Base-by-base conservation (phyloP, 2,888 invertebrate species). In the Drosophila bunnanda region DNA sequence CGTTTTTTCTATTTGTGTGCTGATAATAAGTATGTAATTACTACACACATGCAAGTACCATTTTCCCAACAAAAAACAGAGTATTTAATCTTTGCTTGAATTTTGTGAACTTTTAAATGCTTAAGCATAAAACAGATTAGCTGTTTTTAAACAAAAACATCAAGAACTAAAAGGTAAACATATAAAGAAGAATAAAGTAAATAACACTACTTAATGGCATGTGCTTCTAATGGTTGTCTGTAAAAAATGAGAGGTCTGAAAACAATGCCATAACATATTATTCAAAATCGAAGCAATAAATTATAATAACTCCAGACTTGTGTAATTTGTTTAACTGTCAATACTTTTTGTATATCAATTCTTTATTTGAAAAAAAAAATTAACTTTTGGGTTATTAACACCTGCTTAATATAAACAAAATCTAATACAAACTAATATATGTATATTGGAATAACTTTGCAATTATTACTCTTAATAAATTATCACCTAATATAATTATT, bases 1-100 rank as follows among this genome's bases (percentile, higher is more conserved):
- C 39, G 9, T 28, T 48, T 46, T 28, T 48, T 46, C 17, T 54
- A 66, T 54, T 46, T n/a, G 9, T 15, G n/a, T 4, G 28, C 32
- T 5, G 17, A 36, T 39, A 22, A 13, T 22, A 41, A 25, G 34
- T 46, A 20, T 50, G 39, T 48, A 34, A 34, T 66, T 50, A 30
- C 41, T 36, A 30, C 41, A 28, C 32, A 15, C 30, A 41, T 25
- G 22, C 17, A 5, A 25, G 15, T 12, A 4, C 12, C 30, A 61
- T 30, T 53, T 10, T 32, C 12, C 17, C 15, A 22, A 25, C 39
- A 12, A 9, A 17, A 15, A 52, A 38, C 8, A 36, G 10, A n/a
- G 2, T 7, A 20, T 13, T 28, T 57, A 17, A 25, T 25, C 13
- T n/a, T 22, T 48, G n/a, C 17, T 4, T 48, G 4, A 3, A 10